A percentile compares a stretch with the other conserved stretches of the same genome.
Evolutionary conservation across 1,140 invertebrate species (phyloP).

Genomic region (Neotoxoptera formosana): DNA sequence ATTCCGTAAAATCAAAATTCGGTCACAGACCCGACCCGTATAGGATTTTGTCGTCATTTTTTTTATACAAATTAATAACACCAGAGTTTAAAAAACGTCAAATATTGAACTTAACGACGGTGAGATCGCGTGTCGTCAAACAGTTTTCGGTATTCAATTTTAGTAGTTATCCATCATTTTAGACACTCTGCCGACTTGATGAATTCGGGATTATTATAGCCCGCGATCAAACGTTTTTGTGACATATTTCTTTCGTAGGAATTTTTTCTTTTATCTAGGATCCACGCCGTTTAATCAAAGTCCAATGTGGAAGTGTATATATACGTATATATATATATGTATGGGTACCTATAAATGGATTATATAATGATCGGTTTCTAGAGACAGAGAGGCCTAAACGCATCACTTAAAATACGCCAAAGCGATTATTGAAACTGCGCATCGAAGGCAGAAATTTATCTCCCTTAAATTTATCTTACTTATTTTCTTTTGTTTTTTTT

Average conservation of each 20-base stretch:
- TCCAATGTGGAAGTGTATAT: not conserved
- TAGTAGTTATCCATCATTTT: not conserved
- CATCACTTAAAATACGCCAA: not conserved
- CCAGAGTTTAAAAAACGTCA: not conserved
- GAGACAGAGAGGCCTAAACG: not conserved
- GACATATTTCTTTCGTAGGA: not conserved
- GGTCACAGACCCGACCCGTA: not conserved
- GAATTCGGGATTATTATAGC: not conserved
- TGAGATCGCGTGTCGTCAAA: not conserved
- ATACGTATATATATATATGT: not conserved
- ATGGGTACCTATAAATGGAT: not conserved
- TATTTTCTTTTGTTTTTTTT: not conserved
- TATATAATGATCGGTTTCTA: not conserved
- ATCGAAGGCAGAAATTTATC: not conserved
- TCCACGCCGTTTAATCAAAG: not conserved
- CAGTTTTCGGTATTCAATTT: not conserved
- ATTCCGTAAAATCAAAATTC: not conserved
- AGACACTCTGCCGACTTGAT: not conserved
- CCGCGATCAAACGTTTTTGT: not conserved
- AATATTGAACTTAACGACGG: not conserved
- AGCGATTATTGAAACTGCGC: not conserved
- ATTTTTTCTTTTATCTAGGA: slow-evolving; percentile 19
- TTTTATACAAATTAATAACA: not conserved
- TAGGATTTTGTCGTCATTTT: not conserved
- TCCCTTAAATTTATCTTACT: not conserved